phyloP scores from a whole-genome alignment of 2,888 invertebrate genomes.

The Calameuta filiformis region DNA sequence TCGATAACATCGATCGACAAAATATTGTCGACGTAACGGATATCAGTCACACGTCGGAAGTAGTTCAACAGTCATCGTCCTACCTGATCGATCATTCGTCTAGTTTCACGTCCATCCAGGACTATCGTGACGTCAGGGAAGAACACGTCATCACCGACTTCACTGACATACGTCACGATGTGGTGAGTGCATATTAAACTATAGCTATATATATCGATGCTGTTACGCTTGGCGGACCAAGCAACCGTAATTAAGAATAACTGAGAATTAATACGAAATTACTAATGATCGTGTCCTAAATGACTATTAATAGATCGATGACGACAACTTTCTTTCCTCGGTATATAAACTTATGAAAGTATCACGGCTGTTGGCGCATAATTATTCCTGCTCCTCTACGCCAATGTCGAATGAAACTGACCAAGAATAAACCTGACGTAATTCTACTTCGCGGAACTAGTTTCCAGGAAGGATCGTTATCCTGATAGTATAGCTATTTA shows the following conservation, averaged over 20 bases:
- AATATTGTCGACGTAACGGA: slow-evolving; percentile 64
- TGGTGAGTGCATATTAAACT: slow-evolving; percentile 43
- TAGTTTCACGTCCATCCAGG: slow-evolving; percentile 50
- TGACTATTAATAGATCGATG: background rate
- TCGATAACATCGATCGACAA: slow-evolving; percentile 16
- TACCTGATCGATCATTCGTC: slow-evolving; percentile 55
- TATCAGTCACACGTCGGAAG: slow-evolving; percentile 60
- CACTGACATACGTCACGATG: slow-evolving; percentile 56
- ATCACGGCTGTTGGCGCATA: background rate
- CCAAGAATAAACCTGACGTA: background rate
- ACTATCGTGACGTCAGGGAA: slow-evolving; percentile 37
- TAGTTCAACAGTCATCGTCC: slow-evolving; percentile 42
- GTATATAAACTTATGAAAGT: background rate
- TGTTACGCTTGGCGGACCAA: background rate
- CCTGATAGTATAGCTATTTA: background rate
- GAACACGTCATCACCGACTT: slow-evolving; percentile 69
- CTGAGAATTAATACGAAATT: background rate
- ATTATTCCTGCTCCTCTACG: background rate
- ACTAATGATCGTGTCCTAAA: background rate
- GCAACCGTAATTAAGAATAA: background rate
- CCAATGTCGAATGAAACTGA: background rate
- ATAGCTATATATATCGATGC: background rate
- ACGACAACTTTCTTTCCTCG: background rate
- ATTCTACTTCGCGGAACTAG: background rate
- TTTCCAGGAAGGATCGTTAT: background rate